phyloP scores from a whole-genome alignment of 2,888 invertebrate genomes.

The Euplexia lucipara region DNA sequence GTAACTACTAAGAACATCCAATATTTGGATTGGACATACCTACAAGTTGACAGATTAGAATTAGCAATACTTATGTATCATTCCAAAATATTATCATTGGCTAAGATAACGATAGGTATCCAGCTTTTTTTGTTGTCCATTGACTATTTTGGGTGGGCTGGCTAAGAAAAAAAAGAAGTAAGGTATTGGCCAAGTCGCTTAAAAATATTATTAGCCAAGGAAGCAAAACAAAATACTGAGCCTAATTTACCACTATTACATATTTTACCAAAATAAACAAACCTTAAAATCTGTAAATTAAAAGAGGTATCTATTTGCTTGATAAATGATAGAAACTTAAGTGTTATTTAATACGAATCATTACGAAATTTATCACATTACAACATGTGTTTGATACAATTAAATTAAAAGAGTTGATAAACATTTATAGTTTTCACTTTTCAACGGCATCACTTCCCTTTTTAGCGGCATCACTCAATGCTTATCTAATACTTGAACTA shows the following conservation, averaged over 20 bases:
- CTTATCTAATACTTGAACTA: conserved; percentile 34
- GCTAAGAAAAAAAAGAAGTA: too few relatives aligned
- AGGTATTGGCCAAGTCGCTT: too few relatives aligned
- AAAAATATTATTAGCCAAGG: not conserved
- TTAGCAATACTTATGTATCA: not conserved
- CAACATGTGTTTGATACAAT: not conserved
- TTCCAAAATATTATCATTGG: not conserved
- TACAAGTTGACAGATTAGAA: conserved; percentile 1
- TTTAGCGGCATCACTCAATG: conserved; percentile 1
- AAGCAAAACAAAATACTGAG: too few relatives aligned
- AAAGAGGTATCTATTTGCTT: too few relatives aligned
- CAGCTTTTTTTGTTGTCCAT: too few relatives aligned
- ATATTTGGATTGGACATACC: conserved; percentile 12
- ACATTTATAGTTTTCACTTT: conserved; percentile 2
- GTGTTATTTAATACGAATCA: too few relatives aligned
- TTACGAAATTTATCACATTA: not conserved
- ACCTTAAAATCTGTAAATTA: too few relatives aligned
- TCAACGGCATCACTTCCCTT: not conserved
- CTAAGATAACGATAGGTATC: not conserved
- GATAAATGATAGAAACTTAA: too few relatives aligned
- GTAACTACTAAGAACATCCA: conserved; percentile 8
- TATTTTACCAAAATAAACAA: not conserved
- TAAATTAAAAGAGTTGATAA: not conserved
- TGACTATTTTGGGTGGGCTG: too few relatives aligned
- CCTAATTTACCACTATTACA: not conserved